Conservation (phyloP, 2,797 vertebrate genomes). For the Mycteria americana region DNA sequence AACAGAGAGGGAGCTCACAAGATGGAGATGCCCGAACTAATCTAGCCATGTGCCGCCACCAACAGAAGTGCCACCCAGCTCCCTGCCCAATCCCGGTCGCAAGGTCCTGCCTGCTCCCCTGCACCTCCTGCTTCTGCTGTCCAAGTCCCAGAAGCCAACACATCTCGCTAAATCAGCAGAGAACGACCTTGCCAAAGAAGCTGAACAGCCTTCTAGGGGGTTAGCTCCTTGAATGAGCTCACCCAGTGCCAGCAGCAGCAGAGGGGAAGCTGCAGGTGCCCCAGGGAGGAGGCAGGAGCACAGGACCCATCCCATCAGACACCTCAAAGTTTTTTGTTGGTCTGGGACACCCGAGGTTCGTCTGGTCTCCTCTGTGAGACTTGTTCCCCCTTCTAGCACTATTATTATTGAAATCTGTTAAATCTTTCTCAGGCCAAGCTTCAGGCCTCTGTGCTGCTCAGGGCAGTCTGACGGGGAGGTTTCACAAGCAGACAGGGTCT, state of each 20-base stretch:
- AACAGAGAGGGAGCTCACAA: neutral
- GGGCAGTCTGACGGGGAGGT: accelerated
- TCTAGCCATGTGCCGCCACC: neutral
- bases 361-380: neutral
- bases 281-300: neutral
- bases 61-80: neutral
- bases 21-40: neutral
- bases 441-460: neutral
- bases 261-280: neutral
- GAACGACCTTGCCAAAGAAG: neutral
- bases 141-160: neutral
- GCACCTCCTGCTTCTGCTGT: neutral
- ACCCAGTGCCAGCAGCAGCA: neutral
- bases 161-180: neutral
- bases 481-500: neutral
- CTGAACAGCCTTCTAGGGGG: neutral
- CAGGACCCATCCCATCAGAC: neutral
- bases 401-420: neutral
- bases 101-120: neutral
- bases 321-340: neutral
- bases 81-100: accelerated
- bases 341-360: neutral
- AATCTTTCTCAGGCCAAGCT: neutral
- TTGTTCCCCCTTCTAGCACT: neutral
- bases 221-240: accelerated